Conservation (phyloP, 2,888 invertebrate genomes). For the Resseliella maxima region DNA sequence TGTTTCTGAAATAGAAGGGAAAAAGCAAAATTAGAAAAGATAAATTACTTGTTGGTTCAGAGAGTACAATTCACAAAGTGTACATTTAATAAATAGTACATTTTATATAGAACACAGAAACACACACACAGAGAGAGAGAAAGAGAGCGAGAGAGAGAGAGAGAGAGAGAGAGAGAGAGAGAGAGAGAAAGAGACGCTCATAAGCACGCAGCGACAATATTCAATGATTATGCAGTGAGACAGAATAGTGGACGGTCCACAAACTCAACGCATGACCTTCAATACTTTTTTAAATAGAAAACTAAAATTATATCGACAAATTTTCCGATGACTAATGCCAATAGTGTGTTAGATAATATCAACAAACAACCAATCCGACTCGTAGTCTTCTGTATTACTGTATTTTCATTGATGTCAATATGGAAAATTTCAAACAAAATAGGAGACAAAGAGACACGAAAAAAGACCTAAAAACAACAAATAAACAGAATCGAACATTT, state of each 20-base stretch:
- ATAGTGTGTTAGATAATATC: constrained; percentile 7
- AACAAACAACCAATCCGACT: not conserved
- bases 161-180: too few relatives aligned
- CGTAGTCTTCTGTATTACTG: not conserved
- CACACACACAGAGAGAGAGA: too few relatives aligned
- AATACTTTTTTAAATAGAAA: constrained; percentile 20
- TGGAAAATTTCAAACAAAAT: not conserved
- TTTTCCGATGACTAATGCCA: not conserved
- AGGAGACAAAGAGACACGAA: too few relatives aligned
- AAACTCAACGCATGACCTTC: not conserved
- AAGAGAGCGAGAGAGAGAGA: too few relatives aligned
- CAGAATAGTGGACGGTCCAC: not conserved
- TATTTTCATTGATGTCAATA: not conserved
- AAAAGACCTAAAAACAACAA: too few relatives aligned
- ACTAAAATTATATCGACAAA: constrained; percentile 16
- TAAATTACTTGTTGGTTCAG: not conserved
- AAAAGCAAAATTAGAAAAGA: not conserved
- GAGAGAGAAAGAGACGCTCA: too few relatives aligned
- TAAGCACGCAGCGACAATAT: not conserved
- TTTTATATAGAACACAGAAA: too few relatives aligned
- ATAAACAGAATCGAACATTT: not conserved
- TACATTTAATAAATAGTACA: too few relatives aligned
- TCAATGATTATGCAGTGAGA: not conserved
- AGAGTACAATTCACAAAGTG: too few relatives aligned
- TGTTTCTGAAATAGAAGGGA: not conserved